Conservation (phyloP, 1,140 invertebrate genomes). For the Cataglyphis hispanica region DNA sequence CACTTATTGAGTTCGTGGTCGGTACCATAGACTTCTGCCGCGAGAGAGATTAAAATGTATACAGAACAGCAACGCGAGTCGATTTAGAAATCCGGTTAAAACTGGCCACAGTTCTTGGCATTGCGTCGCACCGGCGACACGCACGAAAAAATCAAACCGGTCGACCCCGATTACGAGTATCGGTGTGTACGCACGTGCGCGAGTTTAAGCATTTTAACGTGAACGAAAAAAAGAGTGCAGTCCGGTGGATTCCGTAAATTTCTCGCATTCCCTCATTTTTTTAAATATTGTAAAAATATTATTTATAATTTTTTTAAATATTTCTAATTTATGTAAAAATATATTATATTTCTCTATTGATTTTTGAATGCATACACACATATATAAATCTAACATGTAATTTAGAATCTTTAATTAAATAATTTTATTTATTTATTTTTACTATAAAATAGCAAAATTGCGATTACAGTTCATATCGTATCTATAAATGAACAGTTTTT, state of each 20-base stretch:
- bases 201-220: constrained; percentile 24
- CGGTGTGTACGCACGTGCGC: constrained; percentile 13
- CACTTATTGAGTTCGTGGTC: constrained; percentile 28
- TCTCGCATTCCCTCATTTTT: neutral
- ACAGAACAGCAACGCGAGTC: constrained; percentile 14
- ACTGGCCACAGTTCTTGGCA: constrained; percentile 69
- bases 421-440: constrained; percentile 11
- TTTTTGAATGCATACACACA: too few species aligned
- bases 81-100: constrained; percentile 71
- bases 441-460: neutral
- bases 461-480: neutral
- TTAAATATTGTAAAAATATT: neutral
- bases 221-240: neutral
- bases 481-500: neutral
- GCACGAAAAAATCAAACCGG: constrained; percentile 53
- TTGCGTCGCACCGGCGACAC: constrained; percentile 56
- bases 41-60: constrained; percentile 32
- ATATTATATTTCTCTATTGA: neutral
- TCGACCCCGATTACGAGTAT: constrained; percentile 8
- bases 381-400: neutral
- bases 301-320: neutral
- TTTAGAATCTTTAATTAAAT: neutral
- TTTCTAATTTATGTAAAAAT: constrained; percentile 12
- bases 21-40: constrained; percentile 60
- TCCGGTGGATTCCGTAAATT: neutral